phyloP scores from a whole-genome alignment of 37 sponge, comb jelly and placozoan genomes.

The Aphrocallistes beatrix region DNA sequence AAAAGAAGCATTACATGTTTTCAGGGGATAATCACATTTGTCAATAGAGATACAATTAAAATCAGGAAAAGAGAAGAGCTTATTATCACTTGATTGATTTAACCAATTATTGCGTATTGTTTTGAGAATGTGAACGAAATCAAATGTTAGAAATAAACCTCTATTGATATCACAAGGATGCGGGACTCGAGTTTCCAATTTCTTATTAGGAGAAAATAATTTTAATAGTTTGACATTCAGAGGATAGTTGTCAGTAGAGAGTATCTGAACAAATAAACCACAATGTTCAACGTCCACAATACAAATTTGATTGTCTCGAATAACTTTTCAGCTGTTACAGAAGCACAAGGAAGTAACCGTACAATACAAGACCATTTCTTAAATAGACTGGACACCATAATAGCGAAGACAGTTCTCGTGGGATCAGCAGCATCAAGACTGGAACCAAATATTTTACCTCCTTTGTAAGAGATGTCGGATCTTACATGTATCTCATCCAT shows the following conservation, averaged over 20 bases:
- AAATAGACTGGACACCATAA: neutral
- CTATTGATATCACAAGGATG: neutral
- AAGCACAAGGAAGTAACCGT: neutral
- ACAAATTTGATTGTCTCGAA: neutral
- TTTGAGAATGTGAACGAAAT: too few relatives aligned
- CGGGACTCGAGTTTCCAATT: neutral
- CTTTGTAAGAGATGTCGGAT: constrained; percentile 2
- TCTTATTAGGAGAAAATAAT: neutral
- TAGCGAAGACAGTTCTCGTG: neutral
- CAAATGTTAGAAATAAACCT: neutral
- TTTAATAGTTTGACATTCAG: neutral
- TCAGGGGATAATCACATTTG: neutral
- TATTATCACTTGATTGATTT: neutral
- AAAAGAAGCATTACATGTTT: neutral
- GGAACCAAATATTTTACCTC: neutral
- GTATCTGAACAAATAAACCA: neutral
- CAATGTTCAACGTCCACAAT: neutral
- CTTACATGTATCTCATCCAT: constrained; percentile 3
- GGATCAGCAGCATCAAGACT: neutral
- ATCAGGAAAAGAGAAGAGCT: neutral
- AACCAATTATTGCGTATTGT: neutral
- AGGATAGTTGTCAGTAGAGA: constrained; percentile 19
- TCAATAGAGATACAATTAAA: neutral
- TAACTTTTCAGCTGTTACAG: neutral
- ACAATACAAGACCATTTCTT: neutral